These are phyloP conservation scores for Lepetodrilus schrolli DNA, from an alignment of 2,888 invertebrate genomes.

Conservation along the genomic window DNA sequence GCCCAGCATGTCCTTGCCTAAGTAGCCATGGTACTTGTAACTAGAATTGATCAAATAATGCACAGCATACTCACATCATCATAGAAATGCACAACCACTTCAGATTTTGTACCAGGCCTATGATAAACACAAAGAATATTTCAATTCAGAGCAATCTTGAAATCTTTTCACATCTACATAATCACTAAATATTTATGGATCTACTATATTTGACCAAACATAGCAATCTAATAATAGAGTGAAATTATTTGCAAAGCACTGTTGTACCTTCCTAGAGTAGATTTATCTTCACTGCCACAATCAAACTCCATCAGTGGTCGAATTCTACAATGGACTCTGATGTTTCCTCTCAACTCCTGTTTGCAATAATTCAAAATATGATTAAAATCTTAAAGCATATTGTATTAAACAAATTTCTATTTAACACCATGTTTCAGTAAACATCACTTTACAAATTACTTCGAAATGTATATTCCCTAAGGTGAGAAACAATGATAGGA, in stretches of 20 bases:
- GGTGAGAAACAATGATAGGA: no score
- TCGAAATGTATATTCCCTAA: no score
- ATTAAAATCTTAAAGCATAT: no score
- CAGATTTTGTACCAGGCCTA: conserved; percentile 64
- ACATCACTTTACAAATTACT: no score
- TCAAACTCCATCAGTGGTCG: conserved; percentile 69
- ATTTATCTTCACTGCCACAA: conserved; percentile 55
- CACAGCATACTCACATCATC: conserved; percentile 71
- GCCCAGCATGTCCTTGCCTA: no score
- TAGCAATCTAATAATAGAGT: neutral
- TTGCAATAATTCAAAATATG: conserved; percentile 30
- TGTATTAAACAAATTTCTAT: no score
- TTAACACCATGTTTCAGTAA: no score
- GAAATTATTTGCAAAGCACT: neutral
- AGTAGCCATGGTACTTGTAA: no score
- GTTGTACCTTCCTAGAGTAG: conserved; percentile 59
- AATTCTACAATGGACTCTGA: conserved; percentile 68
- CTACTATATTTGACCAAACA: neutral
- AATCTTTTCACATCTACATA: no score
- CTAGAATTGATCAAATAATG: no score
- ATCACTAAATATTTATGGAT: neutral
- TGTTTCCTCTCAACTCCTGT: conserved; percentile 71
- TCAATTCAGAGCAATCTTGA: no score
- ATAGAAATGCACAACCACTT: conserved; percentile 64
- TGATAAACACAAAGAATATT: conserved; percentile 32